Conservation (phyloP, 2,888 invertebrate species). For the Seira sanloemensis region DNA sequence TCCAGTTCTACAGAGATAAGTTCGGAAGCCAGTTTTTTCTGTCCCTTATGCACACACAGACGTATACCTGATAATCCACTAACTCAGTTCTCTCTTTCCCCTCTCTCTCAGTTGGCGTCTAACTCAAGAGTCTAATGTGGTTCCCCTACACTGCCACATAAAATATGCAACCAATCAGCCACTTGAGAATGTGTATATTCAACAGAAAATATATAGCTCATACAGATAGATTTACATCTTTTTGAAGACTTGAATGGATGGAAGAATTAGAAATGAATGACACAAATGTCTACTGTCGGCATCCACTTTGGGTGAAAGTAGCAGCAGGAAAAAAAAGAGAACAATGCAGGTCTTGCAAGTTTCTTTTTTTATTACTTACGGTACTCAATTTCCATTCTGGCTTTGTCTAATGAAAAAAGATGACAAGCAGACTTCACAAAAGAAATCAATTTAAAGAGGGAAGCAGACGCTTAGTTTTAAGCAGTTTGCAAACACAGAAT, state of each 20-base stretch:
- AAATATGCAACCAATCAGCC: conserved; percentile 65
- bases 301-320: too few species aligned
- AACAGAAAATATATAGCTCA: not conserved
- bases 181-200: not conserved
- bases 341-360: too few species aligned
- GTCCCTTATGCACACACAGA: not conserved
- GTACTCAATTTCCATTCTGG: too few species aligned
- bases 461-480: too few species aligned
- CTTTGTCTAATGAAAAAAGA: too few species aligned
- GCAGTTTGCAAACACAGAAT: too few species aligned
- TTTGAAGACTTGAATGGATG: not conserved
- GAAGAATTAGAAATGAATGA: too few species aligned
- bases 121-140: not conserved
- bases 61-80: not conserved
- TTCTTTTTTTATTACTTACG: too few species aligned
- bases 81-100: not conserved
- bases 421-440: too few species aligned
- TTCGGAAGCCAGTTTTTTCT: not conserved
- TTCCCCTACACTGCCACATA: conserved; percentile 52
- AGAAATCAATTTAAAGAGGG: too few species aligned
- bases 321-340: too few species aligned
- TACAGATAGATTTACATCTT: not conserved
- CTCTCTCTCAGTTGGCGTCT: not conserved
- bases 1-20: not conserved
- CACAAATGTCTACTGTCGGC: too few species aligned